These are phyloP conservation scores for Falco berigora DNA, from an alignment of 2,797 vertebrate species.

Conservation along the genomic window DNA sequence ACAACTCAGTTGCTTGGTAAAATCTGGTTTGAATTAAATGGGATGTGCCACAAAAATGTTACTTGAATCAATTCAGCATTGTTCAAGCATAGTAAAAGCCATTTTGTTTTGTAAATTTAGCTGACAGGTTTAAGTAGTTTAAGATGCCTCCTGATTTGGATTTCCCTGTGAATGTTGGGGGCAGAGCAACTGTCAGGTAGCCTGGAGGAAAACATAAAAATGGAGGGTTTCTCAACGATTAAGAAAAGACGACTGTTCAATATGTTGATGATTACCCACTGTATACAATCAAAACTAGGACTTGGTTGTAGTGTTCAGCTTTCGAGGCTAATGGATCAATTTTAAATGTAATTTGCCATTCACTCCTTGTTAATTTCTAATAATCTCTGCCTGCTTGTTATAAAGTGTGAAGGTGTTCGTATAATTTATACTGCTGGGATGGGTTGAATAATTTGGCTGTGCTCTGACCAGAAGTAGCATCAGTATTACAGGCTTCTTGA, in stretches of 20 bases:
- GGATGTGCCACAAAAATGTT: neutral
- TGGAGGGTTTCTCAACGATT: constrained; percentile 21
- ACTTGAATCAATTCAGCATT: constrained; percentile 21
- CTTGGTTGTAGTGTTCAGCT: neutral
- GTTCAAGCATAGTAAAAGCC: constrained; percentile 14
- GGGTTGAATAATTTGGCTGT: neutral
- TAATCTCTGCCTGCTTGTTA: neutral
- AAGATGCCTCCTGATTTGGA: constrained; percentile 10
- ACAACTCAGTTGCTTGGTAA: neutral
- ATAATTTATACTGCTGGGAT: neutral
- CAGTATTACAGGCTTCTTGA: neutral
- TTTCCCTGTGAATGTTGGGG: constrained; percentile 59
- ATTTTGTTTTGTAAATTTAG: constrained; percentile 62
- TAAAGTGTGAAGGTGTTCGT: neutral
- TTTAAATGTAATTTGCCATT: neutral
- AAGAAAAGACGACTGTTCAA: neutral
- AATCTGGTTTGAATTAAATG: neutral
- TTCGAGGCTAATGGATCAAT: neutral
- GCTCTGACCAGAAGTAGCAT: neutral
- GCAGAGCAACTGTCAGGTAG: constrained; percentile 35
- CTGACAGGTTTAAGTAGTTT: constrained; percentile 2
- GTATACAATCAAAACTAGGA: neutral
- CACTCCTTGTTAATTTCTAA: neutral
- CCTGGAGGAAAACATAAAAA: constrained; percentile 33
- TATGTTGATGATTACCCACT: neutral